Evolutionary conservation across 2,888 invertebrate genomes (phyloP).

Genomic region (Crossocerus cetratus): DNA sequence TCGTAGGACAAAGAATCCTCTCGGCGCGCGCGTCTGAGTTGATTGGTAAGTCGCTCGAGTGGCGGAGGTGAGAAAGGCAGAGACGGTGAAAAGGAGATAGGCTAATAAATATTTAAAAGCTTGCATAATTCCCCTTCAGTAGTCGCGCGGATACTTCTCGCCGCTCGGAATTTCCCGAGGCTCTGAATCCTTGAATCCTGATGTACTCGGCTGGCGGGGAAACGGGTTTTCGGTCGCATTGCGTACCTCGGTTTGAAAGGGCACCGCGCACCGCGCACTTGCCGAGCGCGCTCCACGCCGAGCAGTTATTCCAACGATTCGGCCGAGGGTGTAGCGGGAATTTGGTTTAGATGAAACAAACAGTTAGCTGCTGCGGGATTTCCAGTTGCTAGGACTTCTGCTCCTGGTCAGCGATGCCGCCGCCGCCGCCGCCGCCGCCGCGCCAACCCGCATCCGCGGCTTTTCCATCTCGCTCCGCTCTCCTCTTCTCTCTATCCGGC

Average conservation of each 20-base stretch:
- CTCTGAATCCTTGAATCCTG: slow-evolving; percentile 23
- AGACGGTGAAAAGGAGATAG: slow-evolving; percentile 22
- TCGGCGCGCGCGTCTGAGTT: slow-evolving; percentile 30
- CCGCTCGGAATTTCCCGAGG: slow-evolving; percentile 28
- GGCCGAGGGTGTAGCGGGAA: slow-evolving; percentile 15
- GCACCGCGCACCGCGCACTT: too few relatives aligned
- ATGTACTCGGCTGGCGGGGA: slow-evolving; percentile 3
- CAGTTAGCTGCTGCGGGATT: not conserved
- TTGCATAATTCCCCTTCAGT: slow-evolving; percentile 43
- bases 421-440: too few relatives aligned
- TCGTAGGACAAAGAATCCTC: slow-evolving; percentile 28
- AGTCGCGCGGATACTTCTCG: not conserved
- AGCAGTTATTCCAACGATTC: not conserved
- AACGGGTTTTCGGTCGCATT: not conserved
- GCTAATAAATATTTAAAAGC: slow-evolving; percentile 56
- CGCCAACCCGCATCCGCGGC: not conserved
- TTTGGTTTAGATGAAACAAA: not conserved
- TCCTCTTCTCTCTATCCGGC: too few relatives aligned
- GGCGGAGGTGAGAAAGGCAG: slow-evolving; percentile 14
- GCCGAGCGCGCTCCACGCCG: not conserved
- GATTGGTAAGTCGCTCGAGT: slow-evolving; percentile 48
- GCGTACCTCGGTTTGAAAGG: not conserved
- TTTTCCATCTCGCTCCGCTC: not conserved
- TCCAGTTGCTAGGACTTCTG: not conserved
- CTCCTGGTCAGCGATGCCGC: not conserved